Percentiles rank a stretch among this genome's conserved stretches.
These are phyloP conservation scores for Meloidogyne exigua DNA, from an alignment of 1,140 invertebrate genomes.

Conservation along the genomic window DNA sequence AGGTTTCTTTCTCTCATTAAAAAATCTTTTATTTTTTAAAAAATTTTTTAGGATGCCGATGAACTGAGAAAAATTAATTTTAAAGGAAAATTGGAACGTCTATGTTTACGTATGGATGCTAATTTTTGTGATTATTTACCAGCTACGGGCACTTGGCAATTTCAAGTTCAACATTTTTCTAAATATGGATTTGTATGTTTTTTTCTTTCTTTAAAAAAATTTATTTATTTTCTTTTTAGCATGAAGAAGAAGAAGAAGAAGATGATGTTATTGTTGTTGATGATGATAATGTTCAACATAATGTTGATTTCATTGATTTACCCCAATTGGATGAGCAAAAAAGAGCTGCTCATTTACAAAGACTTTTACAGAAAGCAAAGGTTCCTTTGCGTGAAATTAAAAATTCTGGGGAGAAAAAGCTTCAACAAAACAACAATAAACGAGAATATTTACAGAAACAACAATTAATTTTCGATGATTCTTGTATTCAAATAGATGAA, in stretches of 20 bases:
- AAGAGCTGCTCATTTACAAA: not conserved
- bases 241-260: constrained; percentile 60
- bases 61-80: constrained; percentile 80
- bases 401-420: not conserved
- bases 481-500: not conserved
- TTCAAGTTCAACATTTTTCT: constrained; percentile 83
- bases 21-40: constrained; percentile 13
- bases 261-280: not conserved
- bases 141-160: constrained; percentile 90
- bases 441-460: not conserved
- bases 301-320: too few relatives aligned
- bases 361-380: constrained; percentile 11
- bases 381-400: constrained; percentile 24
- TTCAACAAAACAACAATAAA: constrained; percentile 5
- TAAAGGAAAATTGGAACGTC: constrained; percentile 78
- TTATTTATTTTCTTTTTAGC: constrained; percentile 67
- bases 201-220: constrained; percentile 51
- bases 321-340: not conserved
- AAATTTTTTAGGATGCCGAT: constrained; percentile 70
- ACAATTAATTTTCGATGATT: not conserved
- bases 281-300: too few relatives aligned
- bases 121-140: constrained; percentile 90
- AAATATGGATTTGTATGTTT: constrained; percentile 89
- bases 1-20: constrained; percentile 64
- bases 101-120: constrained; percentile 80